Conservation (phyloP, 2,113 vertebrate species). For the Hypanus sabinus region DNA sequence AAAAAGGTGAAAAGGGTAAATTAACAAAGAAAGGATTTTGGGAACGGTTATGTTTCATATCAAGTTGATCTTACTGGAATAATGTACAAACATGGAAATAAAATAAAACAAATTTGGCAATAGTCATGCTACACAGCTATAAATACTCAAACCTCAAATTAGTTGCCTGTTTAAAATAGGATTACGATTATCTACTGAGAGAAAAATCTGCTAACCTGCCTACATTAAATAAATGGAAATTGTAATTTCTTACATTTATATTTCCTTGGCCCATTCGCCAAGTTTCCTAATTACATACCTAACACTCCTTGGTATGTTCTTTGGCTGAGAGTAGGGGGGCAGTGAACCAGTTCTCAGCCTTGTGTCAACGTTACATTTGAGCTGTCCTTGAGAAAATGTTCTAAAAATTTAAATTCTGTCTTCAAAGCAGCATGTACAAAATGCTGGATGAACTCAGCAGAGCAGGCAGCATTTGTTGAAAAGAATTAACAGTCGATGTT, state of each 20-base stretch:
- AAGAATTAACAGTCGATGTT: no score
- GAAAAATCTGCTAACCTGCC: not conserved
- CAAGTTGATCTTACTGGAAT: not conserved
- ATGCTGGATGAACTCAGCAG: no score
- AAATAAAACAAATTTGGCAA: not conserved
- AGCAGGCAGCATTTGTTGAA: no score
- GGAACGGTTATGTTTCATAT: not conserved
- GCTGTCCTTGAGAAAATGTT: not conserved
- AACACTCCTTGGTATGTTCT: not conserved
- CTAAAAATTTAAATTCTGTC: not conserved
- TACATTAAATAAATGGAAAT: not conserved
- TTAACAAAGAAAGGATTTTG: not conserved
- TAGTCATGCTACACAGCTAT: not conserved
- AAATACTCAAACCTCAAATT: not conserved
- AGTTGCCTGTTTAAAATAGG: not conserved
- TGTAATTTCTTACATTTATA: not conserved
- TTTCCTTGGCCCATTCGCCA: not conserved
- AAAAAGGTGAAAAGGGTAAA: conserved; percentile 4
- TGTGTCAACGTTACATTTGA: not conserved
- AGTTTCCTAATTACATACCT: not conserved
- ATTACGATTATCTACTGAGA: not conserved
- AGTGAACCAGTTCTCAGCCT: not conserved
- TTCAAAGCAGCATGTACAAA: not conserved
- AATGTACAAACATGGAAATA: not conserved
- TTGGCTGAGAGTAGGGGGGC: not conserved